Conservation (phyloP, 2,113 vertebrate genomes). For the Scatophagus argus region DNA sequence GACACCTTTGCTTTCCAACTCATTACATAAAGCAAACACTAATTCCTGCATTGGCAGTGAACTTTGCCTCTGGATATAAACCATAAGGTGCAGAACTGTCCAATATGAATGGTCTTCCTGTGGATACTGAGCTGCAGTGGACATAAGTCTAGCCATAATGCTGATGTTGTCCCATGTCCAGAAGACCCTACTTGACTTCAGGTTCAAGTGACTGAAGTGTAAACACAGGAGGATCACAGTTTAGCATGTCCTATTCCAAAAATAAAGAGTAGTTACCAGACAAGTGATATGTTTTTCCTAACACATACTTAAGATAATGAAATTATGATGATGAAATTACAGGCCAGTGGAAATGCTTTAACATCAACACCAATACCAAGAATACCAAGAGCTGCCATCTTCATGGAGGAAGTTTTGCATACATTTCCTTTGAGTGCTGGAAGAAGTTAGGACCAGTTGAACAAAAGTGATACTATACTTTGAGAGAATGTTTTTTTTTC, state of each 20-base stretch:
- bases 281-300: background rate
- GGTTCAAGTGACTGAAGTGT: background rate
- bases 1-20: background rate
- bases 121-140: background rate
- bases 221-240: background rate
- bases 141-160: background rate
- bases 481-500: constrained; percentile 1
- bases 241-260: too few relatives aligned
- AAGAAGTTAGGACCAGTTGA: constrained; percentile 10
- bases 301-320: background rate
- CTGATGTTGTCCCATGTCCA: background rate
- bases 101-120: background rate
- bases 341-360: constrained; percentile 8
- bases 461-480: constrained; percentile 18
- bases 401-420: background rate
- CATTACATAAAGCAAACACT: background rate
- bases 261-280: background rate
- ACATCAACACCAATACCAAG: background rate
- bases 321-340: constrained; percentile 5
- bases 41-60: background rate
- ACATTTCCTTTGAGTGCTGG: background rate
- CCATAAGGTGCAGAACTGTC: background rate
- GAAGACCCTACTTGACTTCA: background rate
- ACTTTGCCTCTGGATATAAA: background rate
- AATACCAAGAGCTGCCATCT: background rate